These are phyloP conservation scores for Argopecten irradians DNA, from an alignment of 1,140 invertebrate genomes.

Conservation along the genomic window DNA sequence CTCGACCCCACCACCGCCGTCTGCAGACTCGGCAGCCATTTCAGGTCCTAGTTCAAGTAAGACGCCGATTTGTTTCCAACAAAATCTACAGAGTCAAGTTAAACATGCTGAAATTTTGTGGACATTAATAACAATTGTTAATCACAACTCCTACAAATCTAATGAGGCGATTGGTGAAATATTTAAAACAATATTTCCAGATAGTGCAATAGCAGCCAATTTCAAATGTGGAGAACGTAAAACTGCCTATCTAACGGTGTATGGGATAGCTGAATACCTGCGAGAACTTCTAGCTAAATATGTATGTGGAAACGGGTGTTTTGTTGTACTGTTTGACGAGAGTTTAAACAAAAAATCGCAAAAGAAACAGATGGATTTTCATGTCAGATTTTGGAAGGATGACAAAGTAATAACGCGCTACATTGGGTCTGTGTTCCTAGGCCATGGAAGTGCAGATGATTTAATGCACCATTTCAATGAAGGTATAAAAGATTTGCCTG, in stretches of 20 bases:
- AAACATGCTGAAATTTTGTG: neutral
- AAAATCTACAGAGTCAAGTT: too few species aligned
- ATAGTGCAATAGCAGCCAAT: neutral
- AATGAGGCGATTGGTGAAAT: neutral
- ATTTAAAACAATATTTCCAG: neutral
- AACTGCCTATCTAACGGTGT: neutral
- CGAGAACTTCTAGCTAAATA: neutral
- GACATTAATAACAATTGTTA: neutral
- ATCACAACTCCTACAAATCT: neutral
- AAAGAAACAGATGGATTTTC: conserved; percentile 57
- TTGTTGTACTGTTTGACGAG: conserved; percentile 58
- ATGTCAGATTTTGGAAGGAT: conserved; percentile 49
- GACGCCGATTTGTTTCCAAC: neutral
- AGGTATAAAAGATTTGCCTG: conserved; percentile 30
- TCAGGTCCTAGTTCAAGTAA: neutral
- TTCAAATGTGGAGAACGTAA: neutral
- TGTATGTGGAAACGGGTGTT: neutral
- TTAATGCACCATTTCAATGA: conserved; percentile 50
- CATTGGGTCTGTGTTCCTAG: conserved; percentile 51
- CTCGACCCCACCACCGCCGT: too few species aligned
- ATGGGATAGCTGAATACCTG: neutral
- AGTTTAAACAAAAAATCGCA: conserved; percentile 51
- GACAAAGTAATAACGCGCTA: conserved; percentile 46
- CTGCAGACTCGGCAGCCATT: neutral
- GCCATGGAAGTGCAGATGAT: conserved; percentile 54